phyloP scores from a whole-genome alignment of 2,888 invertebrate genomes.

The Aradus depressus region DNA sequence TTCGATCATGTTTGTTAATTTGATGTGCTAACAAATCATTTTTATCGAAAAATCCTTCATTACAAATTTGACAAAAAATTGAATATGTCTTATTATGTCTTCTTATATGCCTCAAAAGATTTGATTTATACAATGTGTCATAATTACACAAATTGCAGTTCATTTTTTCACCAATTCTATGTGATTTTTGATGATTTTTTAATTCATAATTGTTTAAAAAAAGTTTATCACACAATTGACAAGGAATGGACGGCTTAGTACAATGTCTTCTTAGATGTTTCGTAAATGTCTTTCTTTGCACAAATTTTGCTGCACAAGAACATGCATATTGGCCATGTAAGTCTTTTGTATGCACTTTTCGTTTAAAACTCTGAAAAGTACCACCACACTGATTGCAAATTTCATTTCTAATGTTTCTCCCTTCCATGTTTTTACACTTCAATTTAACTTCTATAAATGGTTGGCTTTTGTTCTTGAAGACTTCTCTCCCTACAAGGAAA shows the following conservation, averaged over 20 bases:
- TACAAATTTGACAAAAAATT: constrained; percentile 36
- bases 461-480: neutral
- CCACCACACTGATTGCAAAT: no score
- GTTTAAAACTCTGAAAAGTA: no score
- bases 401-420: no score
- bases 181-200: constrained; percentile 38
- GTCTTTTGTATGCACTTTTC: constrained; percentile 16
- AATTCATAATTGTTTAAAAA: constrained; percentile 28
- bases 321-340: constrained; percentile 12
- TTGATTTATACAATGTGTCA: constrained; percentile 36
- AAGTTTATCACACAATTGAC: constrained; percentile 15
- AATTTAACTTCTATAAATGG: no score
- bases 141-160: constrained; percentile 35
- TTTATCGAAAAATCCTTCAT: constrained; percentile 36
- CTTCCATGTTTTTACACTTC: no score
- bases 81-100: constrained; percentile 46
- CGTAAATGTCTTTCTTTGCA: constrained; percentile 1
- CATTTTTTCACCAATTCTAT: constrained; percentile 40
- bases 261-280: constrained; percentile 17
- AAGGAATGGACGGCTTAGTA: constrained; percentile 15
- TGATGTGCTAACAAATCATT: constrained; percentile 44
- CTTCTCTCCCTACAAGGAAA: constrained; percentile 16
- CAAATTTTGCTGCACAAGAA: constrained; percentile 20
- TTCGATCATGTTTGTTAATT: constrained; percentile 38
- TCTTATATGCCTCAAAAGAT: constrained; percentile 45